These are phyloP conservation scores for Leucoraja erinaceus DNA, from an alignment of 2,113 vertebrate species.

Conservation along the genomic window DNA sequence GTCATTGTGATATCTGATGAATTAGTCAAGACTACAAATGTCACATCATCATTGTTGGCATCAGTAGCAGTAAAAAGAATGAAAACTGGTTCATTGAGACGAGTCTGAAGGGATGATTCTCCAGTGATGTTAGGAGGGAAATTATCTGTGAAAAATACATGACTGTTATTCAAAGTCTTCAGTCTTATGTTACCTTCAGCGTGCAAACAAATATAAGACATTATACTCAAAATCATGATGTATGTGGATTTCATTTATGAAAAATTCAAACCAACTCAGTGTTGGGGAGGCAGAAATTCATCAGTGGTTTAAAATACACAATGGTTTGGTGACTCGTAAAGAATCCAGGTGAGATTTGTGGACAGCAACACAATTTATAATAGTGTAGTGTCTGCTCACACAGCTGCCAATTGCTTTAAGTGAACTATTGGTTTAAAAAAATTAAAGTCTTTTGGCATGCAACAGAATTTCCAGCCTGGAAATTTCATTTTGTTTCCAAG, in stretches of 20 bases:
- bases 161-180: background rate
- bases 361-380: no score
- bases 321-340: no score
- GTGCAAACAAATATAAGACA: background rate
- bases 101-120: constrained; percentile 28
- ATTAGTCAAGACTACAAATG: constrained; percentile 41
- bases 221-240: background rate
- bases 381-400: no score
- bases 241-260: background rate
- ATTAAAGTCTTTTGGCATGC: no score
- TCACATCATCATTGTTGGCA: constrained; percentile 39
- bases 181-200: background rate
- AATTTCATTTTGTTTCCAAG: no score
- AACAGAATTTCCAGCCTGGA: no score
- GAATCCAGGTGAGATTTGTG: no score
- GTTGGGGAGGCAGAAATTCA: no score
- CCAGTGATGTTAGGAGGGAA: constrained; percentile 44
- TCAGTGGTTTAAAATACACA: no score
- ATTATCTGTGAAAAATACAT: constrained; percentile 40
- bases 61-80: constrained; percentile 39
- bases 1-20: constrained; percentile 43
- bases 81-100: constrained; percentile 16
- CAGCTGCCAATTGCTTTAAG: no score
- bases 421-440: no score
- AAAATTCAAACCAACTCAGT: background rate